These are phyloP conservation scores for Progne subis DNA, from an alignment of 2,113 vertebrate species.

Conservation along the genomic window DNA sequence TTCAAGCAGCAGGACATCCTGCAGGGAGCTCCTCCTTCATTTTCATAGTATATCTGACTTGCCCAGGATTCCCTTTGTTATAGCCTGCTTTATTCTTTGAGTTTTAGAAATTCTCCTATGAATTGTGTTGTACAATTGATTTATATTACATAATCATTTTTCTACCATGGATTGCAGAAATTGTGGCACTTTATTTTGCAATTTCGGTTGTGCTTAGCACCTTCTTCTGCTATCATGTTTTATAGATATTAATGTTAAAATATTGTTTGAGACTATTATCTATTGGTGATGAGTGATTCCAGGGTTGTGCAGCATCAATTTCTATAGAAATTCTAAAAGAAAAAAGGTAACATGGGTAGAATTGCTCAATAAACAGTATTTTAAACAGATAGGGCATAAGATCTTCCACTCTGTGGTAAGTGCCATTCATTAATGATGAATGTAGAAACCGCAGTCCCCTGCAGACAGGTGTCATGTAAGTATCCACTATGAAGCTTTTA, in stretches of 20 bases:
- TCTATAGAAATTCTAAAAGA: background rate
- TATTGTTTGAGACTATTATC: background rate
- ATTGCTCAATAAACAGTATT: background rate
- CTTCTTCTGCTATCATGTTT: background rate
- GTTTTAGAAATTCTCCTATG: background rate
- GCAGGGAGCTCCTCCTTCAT: slow-evolving; percentile 2
- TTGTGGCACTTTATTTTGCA: background rate
- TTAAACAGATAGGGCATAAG: background rate
- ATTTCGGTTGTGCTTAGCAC: background rate
- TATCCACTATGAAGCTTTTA: background rate
- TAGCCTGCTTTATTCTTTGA: background rate
- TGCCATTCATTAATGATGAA: background rate
- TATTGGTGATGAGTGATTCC: background rate
- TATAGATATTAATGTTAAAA: background rate
- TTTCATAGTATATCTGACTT: background rate
- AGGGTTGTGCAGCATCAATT: background rate
- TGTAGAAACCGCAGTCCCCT: background rate
- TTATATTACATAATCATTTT: background rate
- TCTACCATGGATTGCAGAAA: background rate
- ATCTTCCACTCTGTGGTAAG: background rate
- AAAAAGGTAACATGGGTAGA: background rate
- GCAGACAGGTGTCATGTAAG: background rate
- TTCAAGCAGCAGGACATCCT: slow-evolving; percentile 17
- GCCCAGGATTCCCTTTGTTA: background rate
- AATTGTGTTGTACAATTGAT: background rate